Evolutionary conservation across 2,888 invertebrate species (phyloP), one percentile per base, ranked within the genome.

Genomic region (Agonopterix alstromeriana): DNA sequence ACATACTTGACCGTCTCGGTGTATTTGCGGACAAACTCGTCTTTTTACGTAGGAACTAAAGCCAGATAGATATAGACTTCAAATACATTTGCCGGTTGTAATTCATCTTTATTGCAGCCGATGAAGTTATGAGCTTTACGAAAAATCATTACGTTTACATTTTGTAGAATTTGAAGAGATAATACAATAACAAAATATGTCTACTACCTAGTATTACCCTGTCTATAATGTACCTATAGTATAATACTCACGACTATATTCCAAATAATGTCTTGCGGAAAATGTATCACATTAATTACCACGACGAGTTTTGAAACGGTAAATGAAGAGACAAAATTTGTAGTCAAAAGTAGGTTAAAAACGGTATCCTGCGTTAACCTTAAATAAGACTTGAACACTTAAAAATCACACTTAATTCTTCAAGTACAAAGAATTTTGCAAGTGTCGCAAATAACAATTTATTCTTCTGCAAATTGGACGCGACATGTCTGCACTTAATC

Each of bases 1-100:
- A 73, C 74, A 77, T 80, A 73, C 67, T 76, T 73, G 67, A 61
- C 61, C 61, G 78, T 82, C 77, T 77, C 69, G 67, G 57, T 65
- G 59, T 74, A 79, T 75, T 78, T 73, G 67, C 64, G 67, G 73
- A 71, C 60, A 59, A 58, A 58, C 57, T 60, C 58, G 54, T 63
- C 59, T 59, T 71, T 65, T 64, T 73, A 65, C 57, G 60, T 53
- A 56, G 52, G 59, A 67, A 67, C 67, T 65, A 63, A 58, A 65
- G 61, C 48, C 54, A 59, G 65, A 62, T 63, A 57, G 61, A 73
- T 66, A 67, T 72, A 42, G 72, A 73, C 61, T 69, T 65, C 67
- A 63, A 73, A 73, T 74, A 71, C 75, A 77, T 73, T 76, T 63
- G 67, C 63, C 61, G 70, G 69, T 56, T 57, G 60, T 62, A 64